Base-by-base conservation (phyloP, 2,888 invertebrate genomes). In the Plusia festucae region DNA sequence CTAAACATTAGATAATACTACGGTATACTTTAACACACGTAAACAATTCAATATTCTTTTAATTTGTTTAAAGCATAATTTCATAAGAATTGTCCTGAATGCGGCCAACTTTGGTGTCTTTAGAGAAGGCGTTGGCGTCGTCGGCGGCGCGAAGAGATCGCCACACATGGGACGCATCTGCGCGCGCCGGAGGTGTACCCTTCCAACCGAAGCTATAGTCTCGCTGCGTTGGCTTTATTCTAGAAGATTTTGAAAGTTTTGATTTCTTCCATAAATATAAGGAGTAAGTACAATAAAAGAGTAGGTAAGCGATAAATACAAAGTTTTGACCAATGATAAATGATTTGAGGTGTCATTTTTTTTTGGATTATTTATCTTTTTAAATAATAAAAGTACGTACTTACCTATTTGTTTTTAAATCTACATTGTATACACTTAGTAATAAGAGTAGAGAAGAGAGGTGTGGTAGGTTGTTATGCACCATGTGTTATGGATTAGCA, bases 81-180 rank as follows among this genome's bases (percentile, higher is more conserved):
- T 16, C 16, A 52, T 44, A 40, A 57, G 74, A 73, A 68, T 60
- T 81, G 66, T 79, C 79, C 79, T 71, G 69, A 71, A 76, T 66
- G 61, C 53, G 65, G 61, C 27, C 52, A 64, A 68, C 67, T 76
- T 76, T 69, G 70, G 60, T 68, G 76, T 78, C 44, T 78, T 68
- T 64, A 66, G 60, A 72, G 73, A 73, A 77, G 79, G 84, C 87
- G 85, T 81, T 83, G 83, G 64, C 73, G 68, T 53, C 84, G 87
- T 84, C 88, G 85, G 69, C 83, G 85, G 84, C 85, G 89, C 88
- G 88, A 87, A 89, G 90, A 90, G 91, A 90, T 70, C 82, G 87
- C 86, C 91, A 93, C 94, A 94, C 91, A 93, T 94, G 94, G 87
- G 90, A 81, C 91, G 91, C 94, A 95, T 94, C 93, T 95, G 94